Conservation (phyloP, 2,113 vertebrate species). For the Alethe diademata region DNA sequence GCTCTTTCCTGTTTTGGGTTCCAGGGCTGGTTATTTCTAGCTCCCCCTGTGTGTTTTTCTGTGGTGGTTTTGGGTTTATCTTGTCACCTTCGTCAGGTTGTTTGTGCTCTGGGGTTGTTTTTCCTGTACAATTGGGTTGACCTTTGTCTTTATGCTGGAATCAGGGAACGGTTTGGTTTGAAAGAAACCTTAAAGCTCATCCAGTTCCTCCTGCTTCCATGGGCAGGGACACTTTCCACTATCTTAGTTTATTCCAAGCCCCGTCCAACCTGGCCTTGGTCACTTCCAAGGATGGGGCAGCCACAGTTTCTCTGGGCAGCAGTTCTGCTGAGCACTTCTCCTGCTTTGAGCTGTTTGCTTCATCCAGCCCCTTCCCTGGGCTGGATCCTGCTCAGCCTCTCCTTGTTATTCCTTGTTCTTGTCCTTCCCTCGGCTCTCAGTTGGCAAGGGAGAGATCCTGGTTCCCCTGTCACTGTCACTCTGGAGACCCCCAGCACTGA, state of each 20-base stretch:
- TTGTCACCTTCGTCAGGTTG: fast-evolving
- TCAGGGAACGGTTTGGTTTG: background rate
- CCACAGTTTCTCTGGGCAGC: background rate
- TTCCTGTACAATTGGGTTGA: fast-evolving
- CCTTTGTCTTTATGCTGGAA: background rate
- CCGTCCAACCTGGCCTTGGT: fast-evolving
- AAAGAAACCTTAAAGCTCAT: background rate
- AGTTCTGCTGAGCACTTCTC: background rate
- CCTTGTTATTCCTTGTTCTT: background rate
- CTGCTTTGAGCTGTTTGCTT: background rate
- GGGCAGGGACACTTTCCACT: background rate
- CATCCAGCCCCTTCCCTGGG: background rate
- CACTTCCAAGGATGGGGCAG: background rate
- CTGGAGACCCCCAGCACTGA: background rate
- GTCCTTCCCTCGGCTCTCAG: fast-evolving
- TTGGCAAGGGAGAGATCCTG: background rate
- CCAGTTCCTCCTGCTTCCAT: background rate
- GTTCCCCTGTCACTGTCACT: background rate
- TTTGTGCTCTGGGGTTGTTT: background rate
- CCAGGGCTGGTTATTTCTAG: background rate
- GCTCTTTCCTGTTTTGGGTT: background rate
- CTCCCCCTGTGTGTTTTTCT: background rate
- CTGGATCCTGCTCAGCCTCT: background rate
- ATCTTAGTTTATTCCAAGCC: background rate
- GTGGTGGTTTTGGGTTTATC: background rate